These are phyloP conservation scores for Drosophila tsacasi DNA, from an alignment of 1,140 invertebrate genomes.

Conservation along the genomic window DNA sequence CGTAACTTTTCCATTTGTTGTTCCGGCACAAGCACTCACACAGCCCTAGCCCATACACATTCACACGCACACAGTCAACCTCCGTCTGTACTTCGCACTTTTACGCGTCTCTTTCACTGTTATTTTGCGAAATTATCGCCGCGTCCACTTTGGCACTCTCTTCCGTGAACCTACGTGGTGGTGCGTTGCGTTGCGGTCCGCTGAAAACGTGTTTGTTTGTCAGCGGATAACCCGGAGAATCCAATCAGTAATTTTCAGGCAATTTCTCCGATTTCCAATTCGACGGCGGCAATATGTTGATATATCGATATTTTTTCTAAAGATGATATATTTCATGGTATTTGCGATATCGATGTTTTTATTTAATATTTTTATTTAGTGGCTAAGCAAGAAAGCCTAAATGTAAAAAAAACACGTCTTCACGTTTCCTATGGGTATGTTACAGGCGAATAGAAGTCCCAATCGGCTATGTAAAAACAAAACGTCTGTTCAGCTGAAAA, in stretches of 20 bases:
- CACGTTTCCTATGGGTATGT: too few relatives aligned
- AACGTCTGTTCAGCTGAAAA: conserved; percentile 31
- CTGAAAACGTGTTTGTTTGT: conserved; percentile 47
- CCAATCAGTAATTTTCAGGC: too few relatives aligned
- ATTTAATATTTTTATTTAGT: too few relatives aligned
- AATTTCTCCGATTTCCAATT: conserved; percentile 23
- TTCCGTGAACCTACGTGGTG: conserved; percentile 23
- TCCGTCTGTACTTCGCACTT: conserved; percentile 52
- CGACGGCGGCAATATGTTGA: too few relatives aligned
- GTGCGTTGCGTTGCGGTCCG: neutral
- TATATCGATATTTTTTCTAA: too few relatives aligned
- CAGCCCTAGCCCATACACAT: conserved; percentile 1
- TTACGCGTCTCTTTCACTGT: conserved; percentile 55
- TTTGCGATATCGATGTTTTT: too few relatives aligned
- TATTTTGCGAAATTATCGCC: conserved; percentile 44
- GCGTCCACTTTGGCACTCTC: conserved; percentile 32
- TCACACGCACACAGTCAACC: conserved; percentile 31
- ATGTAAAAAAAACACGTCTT: too few relatives aligned
- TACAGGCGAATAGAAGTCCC: too few relatives aligned
- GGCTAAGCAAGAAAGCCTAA: too few relatives aligned
- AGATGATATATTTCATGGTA: too few relatives aligned
- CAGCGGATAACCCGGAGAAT: too few relatives aligned
- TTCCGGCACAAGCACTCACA: conserved; percentile 31
- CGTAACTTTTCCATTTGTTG: conserved; percentile 36
- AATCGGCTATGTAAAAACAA: neutral